These are phyloP conservation scores for Diabrotica balteata DNA, from an alignment of 2,888 invertebrate genomes.

Conservation along the genomic window DNA sequence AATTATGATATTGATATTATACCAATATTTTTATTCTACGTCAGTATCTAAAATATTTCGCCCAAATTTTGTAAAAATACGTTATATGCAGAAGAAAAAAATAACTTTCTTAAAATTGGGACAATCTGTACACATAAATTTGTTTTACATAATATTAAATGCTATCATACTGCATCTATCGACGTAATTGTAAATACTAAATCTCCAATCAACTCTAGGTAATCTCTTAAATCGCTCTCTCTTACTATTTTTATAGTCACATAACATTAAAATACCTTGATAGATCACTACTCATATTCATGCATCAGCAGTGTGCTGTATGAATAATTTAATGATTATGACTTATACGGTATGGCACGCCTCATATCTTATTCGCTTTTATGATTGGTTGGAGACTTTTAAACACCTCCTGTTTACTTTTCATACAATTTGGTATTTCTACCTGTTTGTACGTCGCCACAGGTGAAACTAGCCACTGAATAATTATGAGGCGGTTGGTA, in stretches of 20 bases:
- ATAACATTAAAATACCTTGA: slow-evolving; percentile 14
- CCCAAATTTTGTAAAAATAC: too few relatives aligned
- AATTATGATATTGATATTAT: too few relatives aligned
- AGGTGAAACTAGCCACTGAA: slow-evolving; percentile 34
- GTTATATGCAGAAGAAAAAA: too few relatives aligned
- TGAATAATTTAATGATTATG: slow-evolving; percentile 53
- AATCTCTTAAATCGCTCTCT: background rate
- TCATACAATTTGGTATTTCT: slow-evolving; percentile 49
- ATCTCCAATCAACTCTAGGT: too few relatives aligned
- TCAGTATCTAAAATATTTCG: too few relatives aligned
- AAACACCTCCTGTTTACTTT: slow-evolving; percentile 53
- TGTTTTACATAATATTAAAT: too few relatives aligned
- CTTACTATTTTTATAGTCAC: slow-evolving; percentile 6
- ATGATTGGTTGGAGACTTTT: slow-evolving; percentile 52
- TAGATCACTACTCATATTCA: slow-evolving; percentile 37
- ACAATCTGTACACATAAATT: too few relatives aligned
- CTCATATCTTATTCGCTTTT: slow-evolving; percentile 46
- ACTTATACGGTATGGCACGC: slow-evolving; percentile 53
- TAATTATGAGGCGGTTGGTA: slow-evolving; percentile 25
- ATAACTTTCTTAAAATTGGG: too few relatives aligned
- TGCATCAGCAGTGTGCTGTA: slow-evolving; percentile 44
- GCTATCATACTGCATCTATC: too few relatives aligned
- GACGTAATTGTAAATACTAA: too few relatives aligned
- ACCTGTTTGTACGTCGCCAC: slow-evolving; percentile 35
- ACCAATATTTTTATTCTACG: too few relatives aligned